Evolutionary conservation across 1,140 invertebrate genomes (phyloP), one percentile per base, ranked within the genome.

Genomic region (Gonatopus flavifemur): DNA sequence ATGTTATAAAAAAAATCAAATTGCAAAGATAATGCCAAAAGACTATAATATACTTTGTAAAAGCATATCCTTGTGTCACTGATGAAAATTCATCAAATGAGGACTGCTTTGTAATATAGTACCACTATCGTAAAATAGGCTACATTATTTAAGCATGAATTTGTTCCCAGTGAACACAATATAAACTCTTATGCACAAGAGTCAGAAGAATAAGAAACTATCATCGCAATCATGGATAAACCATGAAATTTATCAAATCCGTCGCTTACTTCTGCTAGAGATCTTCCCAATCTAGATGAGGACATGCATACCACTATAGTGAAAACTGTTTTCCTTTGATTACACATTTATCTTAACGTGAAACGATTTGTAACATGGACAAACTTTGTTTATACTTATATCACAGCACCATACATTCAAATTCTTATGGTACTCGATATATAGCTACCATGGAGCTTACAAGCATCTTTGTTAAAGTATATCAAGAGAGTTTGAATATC

Each of bases 401-500:
- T 36, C 19, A 33, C n/a, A 46, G 24, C 47, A 39, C 37, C 47
- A 46, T 30, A 15, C 20, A 22, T 6, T 50, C 16, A n/a, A 28
- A 28, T 18, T 51, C 19, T 42, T 50, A 41, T 40, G 22, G 13
- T 28, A 24, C 30, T 52, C 51, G 48, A 57, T 48, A 39, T 41
- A 45, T 32, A 54, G 43, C 31, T 28, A 35, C 28, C 38, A 57
- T 49, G 37, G 41, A 16, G 38, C 28, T 40, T 25, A 31, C 25
- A 50, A 35, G 55, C 39, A 31, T 55, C 37, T 31, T 35, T 38
- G 44, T 51, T 44, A 50, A 58, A 51, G 39, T 30, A 12, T 36
- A 49, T 37, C 39, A 51, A 48, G 51, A 57, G 24, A 55, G 32
- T 55, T 32, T 50, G 31, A 55, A 51, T 33, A 22, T 43, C 35